These are phyloP conservation scores for Hepsetus odoe DNA, from an alignment of 2,113 vertebrate species.

Conservation along the genomic window DNA sequence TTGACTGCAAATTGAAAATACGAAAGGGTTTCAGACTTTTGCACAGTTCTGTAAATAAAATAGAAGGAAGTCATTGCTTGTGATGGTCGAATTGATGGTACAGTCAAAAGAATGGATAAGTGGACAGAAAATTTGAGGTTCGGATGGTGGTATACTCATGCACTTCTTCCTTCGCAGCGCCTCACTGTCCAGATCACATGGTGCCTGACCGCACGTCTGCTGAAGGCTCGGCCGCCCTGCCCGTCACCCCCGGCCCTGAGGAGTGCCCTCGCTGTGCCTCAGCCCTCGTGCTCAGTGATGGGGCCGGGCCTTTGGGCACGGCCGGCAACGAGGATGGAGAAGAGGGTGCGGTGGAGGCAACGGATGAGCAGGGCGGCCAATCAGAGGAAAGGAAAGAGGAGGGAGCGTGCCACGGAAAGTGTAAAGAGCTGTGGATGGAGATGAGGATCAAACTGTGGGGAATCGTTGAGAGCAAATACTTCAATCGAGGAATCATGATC, in stretches of 20 bases:
- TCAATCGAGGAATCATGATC: slow-evolving; percentile 96
- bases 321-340: slow-evolving; percentile 57
- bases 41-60: no score
- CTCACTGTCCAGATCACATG: slow-evolving; percentile 76
- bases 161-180: slow-evolving; percentile 64
- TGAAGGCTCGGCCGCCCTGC: slow-evolving; percentile 74
- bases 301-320: slow-evolving; percentile 46
- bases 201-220: slow-evolving; percentile 72
- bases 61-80: no score
- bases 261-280: slow-evolving; percentile 79
- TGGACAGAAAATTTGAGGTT: neutral
- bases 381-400: slow-evolving; percentile 38
- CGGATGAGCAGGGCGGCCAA: slow-evolving; percentile 52
- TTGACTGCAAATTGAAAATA: no score
- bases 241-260: slow-evolving; percentile 70
- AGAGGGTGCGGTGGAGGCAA: slow-evolving; percentile 63
- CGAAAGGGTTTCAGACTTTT: no score
- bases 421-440: slow-evolving; percentile 63
- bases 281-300: slow-evolving; percentile 59
- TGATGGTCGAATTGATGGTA: no score
- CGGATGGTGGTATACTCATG: neutral
- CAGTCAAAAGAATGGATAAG: slow-evolving; percentile 32
- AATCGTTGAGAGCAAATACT: slow-evolving; percentile 98
- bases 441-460: slow-evolving; percentile 83
- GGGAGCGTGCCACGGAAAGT: slow-evolving; percentile 37